Percentiles rank a stretch among this genome's conserved stretches.
Conservation (phyloP, 2,888 invertebrate species). For the Melieria omissa region DNA sequence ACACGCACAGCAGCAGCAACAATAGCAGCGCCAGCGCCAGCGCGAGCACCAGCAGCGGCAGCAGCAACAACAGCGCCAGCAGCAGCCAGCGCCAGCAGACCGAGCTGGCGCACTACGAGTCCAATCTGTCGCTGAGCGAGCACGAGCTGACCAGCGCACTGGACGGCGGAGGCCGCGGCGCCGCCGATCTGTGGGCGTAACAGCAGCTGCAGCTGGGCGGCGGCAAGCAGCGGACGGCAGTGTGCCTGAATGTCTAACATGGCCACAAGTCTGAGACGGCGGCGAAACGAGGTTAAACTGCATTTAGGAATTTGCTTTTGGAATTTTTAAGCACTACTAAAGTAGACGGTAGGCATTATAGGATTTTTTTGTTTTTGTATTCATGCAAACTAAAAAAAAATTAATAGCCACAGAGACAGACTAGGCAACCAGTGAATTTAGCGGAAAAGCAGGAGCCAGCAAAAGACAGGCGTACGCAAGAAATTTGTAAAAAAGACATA, state of each 20-base stretch:
- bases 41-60: slow-evolving; percentile 47
- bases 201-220: slow-evolving; percentile 43
- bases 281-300: slow-evolving; percentile 35
- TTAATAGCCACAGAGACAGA: slow-evolving; percentile 44
- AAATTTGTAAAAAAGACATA: too few species aligned
- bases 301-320: slow-evolving; percentile 38
- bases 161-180: slow-evolving; percentile 37
- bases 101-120: slow-evolving; percentile 60
- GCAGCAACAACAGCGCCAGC: slow-evolving; percentile 46
- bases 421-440: slow-evolving; percentile 59
- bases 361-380: not conserved
- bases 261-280: slow-evolving; percentile 1
- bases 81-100: slow-evolving; percentile 53
- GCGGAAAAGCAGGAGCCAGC: too few species aligned
- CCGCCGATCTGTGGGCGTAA: slow-evolving; percentile 63
- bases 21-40: slow-evolving; percentile 1
- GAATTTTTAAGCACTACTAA: not conserved
- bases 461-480: too few species aligned
- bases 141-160: slow-evolving; percentile 48
- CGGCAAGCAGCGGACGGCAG: slow-evolving; percentile 44
- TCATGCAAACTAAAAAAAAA: not conserved
- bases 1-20: slow-evolving; percentile 43
- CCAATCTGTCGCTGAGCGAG: slow-evolving; percentile 59
- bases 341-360: not conserved
- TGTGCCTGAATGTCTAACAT: slow-evolving; percentile 46